Evolutionary conservation across 35 echinoderm and acorn worm species (phyloP).

Genomic region (Lytechinus variegatus): DNA sequence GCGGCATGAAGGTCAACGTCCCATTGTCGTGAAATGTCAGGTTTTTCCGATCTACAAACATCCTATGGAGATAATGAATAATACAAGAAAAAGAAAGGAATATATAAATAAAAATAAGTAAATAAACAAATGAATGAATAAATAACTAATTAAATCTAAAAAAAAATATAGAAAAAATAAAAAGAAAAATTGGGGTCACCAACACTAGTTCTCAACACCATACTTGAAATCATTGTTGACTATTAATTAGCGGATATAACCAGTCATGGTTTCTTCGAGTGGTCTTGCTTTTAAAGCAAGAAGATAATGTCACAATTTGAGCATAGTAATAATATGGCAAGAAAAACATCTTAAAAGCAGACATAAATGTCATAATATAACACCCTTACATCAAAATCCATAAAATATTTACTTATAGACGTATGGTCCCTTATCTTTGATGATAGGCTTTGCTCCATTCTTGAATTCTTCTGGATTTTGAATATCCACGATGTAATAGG

Average conservation of each 20-base stretch:
- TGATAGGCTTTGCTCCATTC: background rate
- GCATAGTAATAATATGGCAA: no score
- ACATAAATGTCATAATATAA: no score
- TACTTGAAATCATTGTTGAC: no score
- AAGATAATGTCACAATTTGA: no score
- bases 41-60: background rate
- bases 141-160: background rate
- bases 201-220: no score
- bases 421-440: background rate
- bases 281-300: no score
- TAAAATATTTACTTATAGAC: constrained; percentile 1
- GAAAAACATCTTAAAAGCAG: no score
- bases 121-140: background rate
- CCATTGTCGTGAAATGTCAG: background rate
- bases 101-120: background rate
- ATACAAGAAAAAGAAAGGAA: background rate
- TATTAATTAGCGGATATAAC: no score
- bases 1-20: background rate
- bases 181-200: background rate
- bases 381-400: background rate
- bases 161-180: background rate
- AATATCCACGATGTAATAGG: background rate
- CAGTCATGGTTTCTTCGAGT: no score
- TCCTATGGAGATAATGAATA: background rate
- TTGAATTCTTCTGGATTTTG: background rate